These are phyloP conservation scores for Malthinus flaveolus DNA, from an alignment of 2,888 invertebrate species.

Conservation along the genomic window DNA sequence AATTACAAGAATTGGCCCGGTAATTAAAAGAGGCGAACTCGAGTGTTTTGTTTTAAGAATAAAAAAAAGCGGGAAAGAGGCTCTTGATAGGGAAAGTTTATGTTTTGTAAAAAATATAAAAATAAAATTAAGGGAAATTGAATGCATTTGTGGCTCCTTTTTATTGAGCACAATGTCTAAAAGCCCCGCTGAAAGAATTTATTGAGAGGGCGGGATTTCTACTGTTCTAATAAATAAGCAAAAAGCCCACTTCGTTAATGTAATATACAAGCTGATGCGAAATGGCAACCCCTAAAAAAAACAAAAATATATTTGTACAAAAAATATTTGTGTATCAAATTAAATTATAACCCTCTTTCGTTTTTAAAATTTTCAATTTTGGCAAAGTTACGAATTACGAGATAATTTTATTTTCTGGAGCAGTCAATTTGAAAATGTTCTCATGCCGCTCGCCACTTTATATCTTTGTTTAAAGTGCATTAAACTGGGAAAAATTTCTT, in stretches of 20 bases:
- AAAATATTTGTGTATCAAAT: constrained; percentile 11
- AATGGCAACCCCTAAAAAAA: constrained; percentile 14
- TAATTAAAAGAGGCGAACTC: constrained; percentile 21
- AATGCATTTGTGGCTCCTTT: constrained; percentile 25
- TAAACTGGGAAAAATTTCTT: neutral
- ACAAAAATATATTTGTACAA: constrained; percentile 11
- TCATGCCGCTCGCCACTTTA: too few relatives aligned
- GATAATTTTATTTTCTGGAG: too few relatives aligned
- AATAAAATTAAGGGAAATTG: constrained; percentile 28
- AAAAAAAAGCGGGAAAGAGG: constrained; percentile 6
- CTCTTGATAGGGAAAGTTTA: constrained; percentile 14
- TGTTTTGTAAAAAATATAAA: constrained; percentile 29
- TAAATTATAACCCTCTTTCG: constrained; percentile 2
- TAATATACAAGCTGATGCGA: constrained; percentile 26
- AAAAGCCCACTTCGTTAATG: constrained; percentile 25
- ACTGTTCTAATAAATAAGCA: constrained; percentile 26
- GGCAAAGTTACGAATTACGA: too few relatives aligned
- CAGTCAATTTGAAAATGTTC: too few relatives aligned
- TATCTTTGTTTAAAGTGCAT: too few relatives aligned
- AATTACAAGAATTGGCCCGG: constrained; percentile 27
- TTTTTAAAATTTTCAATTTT: neutral
- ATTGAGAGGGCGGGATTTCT: constrained; percentile 26
- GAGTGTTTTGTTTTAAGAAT: constrained; percentile 7
- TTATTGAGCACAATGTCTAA: constrained; percentile 20
- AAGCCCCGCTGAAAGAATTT: constrained; percentile 24